Evolutionary conservation across 2,888 invertebrate genomes (phyloP).

Genomic region (Seladonia tumulorum): DNA sequence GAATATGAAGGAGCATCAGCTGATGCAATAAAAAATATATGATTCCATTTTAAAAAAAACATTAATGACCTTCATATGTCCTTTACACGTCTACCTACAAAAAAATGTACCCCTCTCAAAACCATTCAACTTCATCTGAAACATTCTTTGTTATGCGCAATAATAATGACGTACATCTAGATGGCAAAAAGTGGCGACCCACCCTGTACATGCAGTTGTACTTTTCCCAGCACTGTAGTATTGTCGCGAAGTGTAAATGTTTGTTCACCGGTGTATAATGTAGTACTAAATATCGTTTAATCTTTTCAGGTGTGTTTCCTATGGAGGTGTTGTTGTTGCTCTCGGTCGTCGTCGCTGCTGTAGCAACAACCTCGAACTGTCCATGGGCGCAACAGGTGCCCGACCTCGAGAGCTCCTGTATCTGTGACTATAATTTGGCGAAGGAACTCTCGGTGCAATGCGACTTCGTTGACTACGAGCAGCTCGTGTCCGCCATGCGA

Average conservation of each 20-base stretch:
- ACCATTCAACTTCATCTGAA: too few relatives aligned
- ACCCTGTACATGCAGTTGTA: too few relatives aligned
- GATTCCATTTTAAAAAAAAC: too few relatives aligned
- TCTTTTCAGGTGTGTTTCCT: slow-evolving; percentile 46
- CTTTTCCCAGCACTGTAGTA: not conserved
- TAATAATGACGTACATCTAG: too few relatives aligned
- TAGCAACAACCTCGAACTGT: slow-evolving; percentile 88
- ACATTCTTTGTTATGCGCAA: too few relatives aligned
- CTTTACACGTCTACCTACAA: too few relatives aligned
- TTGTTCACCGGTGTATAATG: not conserved
- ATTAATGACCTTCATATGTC: too few relatives aligned
- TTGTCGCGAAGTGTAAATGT: not conserved
- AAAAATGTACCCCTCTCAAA: too few relatives aligned
- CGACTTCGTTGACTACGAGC: slow-evolving; percentile 93
- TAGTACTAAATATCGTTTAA: not conserved
- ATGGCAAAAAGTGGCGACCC: too few relatives aligned
- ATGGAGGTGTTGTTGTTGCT: slow-evolving; percentile 67
- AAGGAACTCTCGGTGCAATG: slow-evolving; percentile 95
- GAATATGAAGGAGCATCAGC: too few relatives aligned
- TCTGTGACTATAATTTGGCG: slow-evolving; percentile 94
- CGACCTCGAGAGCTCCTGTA: slow-evolving; percentile 92
- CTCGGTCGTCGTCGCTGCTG: slow-evolving; percentile 58
- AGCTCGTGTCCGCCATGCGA: slow-evolving; percentile 90
- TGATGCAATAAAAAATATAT: too few relatives aligned
- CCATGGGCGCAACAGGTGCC: slow-evolving; percentile 91